Base-by-base conservation (phyloP, 1,140 invertebrate species). In the Eumaeus atala region DNA sequence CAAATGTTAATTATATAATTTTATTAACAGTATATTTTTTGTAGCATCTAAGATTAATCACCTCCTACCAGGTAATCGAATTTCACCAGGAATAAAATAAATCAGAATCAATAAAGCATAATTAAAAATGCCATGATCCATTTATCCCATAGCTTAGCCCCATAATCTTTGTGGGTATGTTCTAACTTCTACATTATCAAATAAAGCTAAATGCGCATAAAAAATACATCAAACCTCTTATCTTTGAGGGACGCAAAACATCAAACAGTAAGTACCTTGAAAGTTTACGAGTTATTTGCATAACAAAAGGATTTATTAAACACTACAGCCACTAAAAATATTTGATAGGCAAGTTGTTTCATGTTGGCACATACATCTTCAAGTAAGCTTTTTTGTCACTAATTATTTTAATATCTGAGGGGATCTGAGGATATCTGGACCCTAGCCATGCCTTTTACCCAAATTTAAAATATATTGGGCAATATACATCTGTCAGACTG, bases 181-280 rank as follows among this genome's bases (percentile, higher is more conserved):
- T 14, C 17, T 44, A 44, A 44, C 40, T 44, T 44, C 17, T 44
- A 44, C 40, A 44, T 44, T 44, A 44, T 44, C 14, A 44, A 44
- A 14, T 40, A 40, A 16, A 44, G 40, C 14, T 44, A 16, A 44
- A 14, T 44, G 40, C 40, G 12, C 12, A 44, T 44, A 44, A 44
- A 44, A 44, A 44, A 16, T 10, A 44, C 40, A 17, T 44, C 40
- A 18, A 44, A 44, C 40, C 40, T 44, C 9, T 44, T 44, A 44
- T 44, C 40, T 44, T 28, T 44, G 17, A 16, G 40, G 40, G 40
- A 44, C 40, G n/a, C 21, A 28, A 11, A 40, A 44, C 14, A 10
- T 16, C 40, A 44, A 44, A 9, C 14, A 16, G 40, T 9, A 14
- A 44, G 21, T 28, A 17, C 38, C 8, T 11, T 38, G 10, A 4